Conservation (phyloP, 2,888 invertebrate genomes). For the Polylopha cassiicola region DNA sequence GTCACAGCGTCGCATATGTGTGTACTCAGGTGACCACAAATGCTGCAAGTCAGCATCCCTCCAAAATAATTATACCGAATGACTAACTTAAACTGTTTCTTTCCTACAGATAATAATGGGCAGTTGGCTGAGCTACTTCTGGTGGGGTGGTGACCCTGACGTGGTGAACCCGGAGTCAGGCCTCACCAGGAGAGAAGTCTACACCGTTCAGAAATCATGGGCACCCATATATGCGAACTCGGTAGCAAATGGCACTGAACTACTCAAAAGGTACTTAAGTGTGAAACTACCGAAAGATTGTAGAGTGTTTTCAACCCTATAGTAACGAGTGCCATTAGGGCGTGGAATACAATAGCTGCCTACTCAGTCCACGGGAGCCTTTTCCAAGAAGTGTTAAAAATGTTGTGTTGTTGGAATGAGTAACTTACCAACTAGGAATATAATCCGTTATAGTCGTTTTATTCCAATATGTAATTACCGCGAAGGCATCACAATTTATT, state of each 20-base stretch:
- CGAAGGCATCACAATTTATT: too few relatives aligned
- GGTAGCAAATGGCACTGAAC: conserved; percentile 54
- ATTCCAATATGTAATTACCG: too few relatives aligned
- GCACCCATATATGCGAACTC: conserved; percentile 48
- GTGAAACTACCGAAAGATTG: neutral
- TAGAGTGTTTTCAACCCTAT: neutral
- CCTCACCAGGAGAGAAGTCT: conserved; percentile 50
- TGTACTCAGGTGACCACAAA: too few relatives aligned
- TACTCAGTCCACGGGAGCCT: too few relatives aligned
- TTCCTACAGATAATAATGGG: conserved; percentile 57
- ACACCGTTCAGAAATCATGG: conserved; percentile 59
- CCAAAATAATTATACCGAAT: conserved; percentile 1
- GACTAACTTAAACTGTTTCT: conserved; percentile 2
- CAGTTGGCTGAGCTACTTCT: conserved; percentile 59
- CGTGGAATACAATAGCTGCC: too few relatives aligned
- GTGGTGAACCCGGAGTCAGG: conserved; percentile 48
- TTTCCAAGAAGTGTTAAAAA: too few relatives aligned
- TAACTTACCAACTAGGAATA: too few relatives aligned
- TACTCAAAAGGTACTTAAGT: conserved; percentile 54
- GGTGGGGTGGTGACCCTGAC: conserved; percentile 66
- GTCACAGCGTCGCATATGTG: too few relatives aligned
- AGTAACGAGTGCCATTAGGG: too few relatives aligned
- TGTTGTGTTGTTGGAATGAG: too few relatives aligned
- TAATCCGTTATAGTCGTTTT: too few relatives aligned
- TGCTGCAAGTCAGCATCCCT: too few relatives aligned